Conservation (phyloP, 2,797 vertebrate genomes). For the Pteropus rufus region DNA sequence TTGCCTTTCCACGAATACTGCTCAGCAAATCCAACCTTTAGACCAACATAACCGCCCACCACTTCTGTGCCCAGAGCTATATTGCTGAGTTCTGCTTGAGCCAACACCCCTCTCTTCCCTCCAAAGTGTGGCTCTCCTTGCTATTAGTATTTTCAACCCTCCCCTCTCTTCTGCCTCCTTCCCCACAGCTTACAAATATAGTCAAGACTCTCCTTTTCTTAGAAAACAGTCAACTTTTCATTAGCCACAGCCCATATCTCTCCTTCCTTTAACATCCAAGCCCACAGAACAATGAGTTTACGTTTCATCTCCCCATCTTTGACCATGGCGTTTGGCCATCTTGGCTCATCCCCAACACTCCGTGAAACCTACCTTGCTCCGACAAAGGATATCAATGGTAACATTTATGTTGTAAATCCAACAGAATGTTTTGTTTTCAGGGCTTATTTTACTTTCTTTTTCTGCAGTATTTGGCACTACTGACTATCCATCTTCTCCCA, state of each 20-base stretch:
- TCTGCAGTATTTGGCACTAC: neutral
- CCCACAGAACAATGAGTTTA: neutral
- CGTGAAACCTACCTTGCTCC: neutral
- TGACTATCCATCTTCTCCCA: fast-evolving
- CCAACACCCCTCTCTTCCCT: fast-evolving
- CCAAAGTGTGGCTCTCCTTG: neutral
- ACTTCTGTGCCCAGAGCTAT: neutral
- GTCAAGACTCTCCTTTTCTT: neutral
- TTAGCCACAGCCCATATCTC: neutral
- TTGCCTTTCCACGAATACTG: neutral
- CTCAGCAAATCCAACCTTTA: neutral
- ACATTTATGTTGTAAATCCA: neutral
- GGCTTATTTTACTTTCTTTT: neutral
- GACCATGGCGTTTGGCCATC: fast-evolving
- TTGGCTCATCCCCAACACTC: neutral
- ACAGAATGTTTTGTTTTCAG: neutral
- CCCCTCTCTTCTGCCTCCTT: neutral
- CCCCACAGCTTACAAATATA: neutral
- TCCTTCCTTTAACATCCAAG: neutral
- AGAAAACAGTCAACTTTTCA: neutral
- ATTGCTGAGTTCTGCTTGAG: neutral
- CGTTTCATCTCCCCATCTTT: neutral
- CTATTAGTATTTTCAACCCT: neutral
- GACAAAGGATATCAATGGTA: neutral
- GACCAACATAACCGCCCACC: too few species aligned